phyloP scores from a whole-genome alignment of 2,888 invertebrate species.

The Ischnus inquisitorius region DNA sequence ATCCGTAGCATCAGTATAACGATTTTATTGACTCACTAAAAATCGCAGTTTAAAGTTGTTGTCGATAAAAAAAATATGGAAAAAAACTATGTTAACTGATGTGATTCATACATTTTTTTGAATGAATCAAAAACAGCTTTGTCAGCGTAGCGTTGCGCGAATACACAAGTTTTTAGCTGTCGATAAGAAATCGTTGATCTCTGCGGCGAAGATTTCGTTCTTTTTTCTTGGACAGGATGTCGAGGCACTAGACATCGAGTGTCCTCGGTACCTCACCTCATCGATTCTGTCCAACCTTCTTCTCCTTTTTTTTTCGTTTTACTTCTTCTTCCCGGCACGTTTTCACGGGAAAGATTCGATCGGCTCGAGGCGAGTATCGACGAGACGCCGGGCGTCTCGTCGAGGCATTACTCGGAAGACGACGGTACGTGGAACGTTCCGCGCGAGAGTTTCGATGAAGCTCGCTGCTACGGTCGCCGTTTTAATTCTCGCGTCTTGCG shows the following conservation, averaged over 20 bases:
- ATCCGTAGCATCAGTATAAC: background rate
- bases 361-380: conserved; percentile 61
- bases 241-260: conserved; percentile 9
- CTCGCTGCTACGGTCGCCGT: conserved; percentile 6
- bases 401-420: conserved; percentile 65
- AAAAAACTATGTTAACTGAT: background rate
- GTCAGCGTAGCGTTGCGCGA: background rate
- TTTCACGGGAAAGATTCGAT: conserved; percentile 72
- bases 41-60: background rate
- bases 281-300: conserved; percentile 27
- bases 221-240: conserved; percentile 5
- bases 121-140: background rate
- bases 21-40: background rate
- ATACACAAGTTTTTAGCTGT: background rate
- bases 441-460: conserved; percentile 30
- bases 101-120: background rate
- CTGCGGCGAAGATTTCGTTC: background rate
- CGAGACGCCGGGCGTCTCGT: conserved; percentile 47
- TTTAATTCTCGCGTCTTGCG: conserved; percentile 4
- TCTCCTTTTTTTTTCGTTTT: conserved; percentile 8
- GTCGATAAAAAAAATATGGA: background rate
- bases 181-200: background rate
- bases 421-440: conserved; percentile 66
- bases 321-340: conserved; percentile 61
- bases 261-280: conserved; percentile 18